Evolutionary conservation across 2,888 invertebrate species (phyloP), one percentile per base, ranked within the genome.

Genomic region (Cosmia pyralina): DNA sequence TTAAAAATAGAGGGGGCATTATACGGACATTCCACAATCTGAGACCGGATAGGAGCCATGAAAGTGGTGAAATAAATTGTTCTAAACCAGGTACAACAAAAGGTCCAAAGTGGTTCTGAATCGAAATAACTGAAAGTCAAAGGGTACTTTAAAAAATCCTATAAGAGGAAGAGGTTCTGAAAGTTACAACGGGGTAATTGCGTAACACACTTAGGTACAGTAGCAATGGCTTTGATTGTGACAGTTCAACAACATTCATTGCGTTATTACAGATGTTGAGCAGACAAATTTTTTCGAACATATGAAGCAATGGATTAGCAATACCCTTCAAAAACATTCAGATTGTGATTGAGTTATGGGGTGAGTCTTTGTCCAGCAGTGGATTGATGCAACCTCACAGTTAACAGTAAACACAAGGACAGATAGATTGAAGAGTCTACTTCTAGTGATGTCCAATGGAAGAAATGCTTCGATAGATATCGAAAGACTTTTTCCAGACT

Each of bases 1-100:
- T 76, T 34, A 67, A 67, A 64, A 75, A 38, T 50, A 11, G 34
- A 38, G 44, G 57, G 62, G 73, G 53, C 17, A 55, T 50, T 41
- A 22, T n/a, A n/a, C 5, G 13, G 58, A 28, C 38, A 28, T 52
- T 75, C n/a, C 7, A 22, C 22, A 52, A 22, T 34, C 34, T 19
- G n/a, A n/a, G 41, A 55, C 7, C 34, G 0, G 4, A 34, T 5
- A 66, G 22, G 8, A 34, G 28, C 0, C 17, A 17, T 17, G 5
- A 44, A 69, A 70, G 6, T 34, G 15, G 22, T 4, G n/a, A 70
- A 34, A 13, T 15, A 13, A 69, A 44, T 15, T 19, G 15, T 46
- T 34, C 19, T 28, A 17, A 52, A 15, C 8, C 5, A 28, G 7
- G 8, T 57, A 46, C 19, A 34, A 52, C 11, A 52, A 44, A 68